phyloP scores from a whole-genome alignment of 2,113 vertebrate species.

The Cebidichthys violaceus region DNA sequence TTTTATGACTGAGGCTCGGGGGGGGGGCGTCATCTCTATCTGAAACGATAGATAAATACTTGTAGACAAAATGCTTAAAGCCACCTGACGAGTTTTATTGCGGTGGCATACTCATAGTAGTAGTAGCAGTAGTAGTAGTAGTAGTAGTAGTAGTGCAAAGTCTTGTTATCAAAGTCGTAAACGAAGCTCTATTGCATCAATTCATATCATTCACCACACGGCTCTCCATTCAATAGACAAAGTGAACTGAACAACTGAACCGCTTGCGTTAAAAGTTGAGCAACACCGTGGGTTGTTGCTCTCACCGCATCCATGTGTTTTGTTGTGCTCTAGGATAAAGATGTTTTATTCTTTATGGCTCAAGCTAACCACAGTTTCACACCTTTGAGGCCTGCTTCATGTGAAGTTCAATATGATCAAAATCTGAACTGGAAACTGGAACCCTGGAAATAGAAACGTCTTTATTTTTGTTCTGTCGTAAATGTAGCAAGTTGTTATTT shows the following conservation, averaged over 20 bases:
- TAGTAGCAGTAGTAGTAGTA: not conserved
- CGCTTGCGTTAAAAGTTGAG: not conserved
- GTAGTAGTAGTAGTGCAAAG: not conserved
- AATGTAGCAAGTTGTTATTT: not conserved
- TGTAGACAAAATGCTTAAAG: constrained; percentile 5
- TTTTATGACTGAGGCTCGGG: not conserved
- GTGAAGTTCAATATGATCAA: not conserved
- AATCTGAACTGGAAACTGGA: not conserved
- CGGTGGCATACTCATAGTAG: not conserved
- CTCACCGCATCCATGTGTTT: constrained; percentile 8
- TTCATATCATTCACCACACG: not conserved
- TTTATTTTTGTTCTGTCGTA: not conserved
- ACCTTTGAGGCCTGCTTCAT: not conserved
- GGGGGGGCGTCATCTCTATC: not conserved
- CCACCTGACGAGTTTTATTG: constrained; percentile 1
- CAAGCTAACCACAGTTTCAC: not conserved
- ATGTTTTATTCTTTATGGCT: not conserved
- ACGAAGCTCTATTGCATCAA: not conserved
- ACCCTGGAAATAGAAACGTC: not conserved
- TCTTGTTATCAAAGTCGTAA: constrained; percentile 4
- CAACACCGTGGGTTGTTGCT: not conserved
- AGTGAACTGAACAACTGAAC: not conserved
- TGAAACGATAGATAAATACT: not conserved
- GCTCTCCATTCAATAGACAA: not conserved
- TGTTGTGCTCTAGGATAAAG: not conserved